Percentiles rank a stretch among this genome's conserved stretches.
Conservation (phyloP, 2,113 vertebrate genomes). For the Austrofundulus limnaeus region DNA sequence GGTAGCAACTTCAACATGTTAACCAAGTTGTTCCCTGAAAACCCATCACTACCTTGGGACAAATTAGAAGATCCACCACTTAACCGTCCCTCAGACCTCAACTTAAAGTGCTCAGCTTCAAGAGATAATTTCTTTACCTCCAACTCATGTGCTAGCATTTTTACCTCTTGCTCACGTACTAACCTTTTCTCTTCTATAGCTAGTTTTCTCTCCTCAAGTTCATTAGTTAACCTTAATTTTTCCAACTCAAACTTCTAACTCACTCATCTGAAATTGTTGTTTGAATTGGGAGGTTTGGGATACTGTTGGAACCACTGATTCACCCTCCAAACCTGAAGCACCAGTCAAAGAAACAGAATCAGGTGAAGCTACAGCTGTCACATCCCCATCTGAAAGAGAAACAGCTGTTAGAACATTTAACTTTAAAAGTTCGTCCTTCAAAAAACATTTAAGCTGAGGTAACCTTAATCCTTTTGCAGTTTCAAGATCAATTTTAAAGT, state of each 20-base stretch:
- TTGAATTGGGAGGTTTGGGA: neutral
- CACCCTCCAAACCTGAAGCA: neutral
- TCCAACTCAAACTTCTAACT: neutral
- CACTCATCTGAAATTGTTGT: neutral
- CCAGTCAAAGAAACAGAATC: neutral
- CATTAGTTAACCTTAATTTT: neutral
- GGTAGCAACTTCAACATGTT: neutral
- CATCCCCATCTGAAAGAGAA: neutral
- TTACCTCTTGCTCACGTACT: neutral
- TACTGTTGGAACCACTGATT: neutral
- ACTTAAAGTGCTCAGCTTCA: neutral
- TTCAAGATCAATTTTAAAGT: neutral
- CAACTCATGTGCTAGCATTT: neutral
- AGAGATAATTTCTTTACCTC: neutral
- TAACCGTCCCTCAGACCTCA: neutral
- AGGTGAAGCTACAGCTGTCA: neutral
- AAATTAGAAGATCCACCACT: neutral
- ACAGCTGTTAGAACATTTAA: neutral
- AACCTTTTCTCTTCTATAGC: neutral
- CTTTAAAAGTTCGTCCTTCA: no score
- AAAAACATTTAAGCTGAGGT: no score
- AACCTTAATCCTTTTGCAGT: neutral
- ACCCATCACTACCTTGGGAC: neutral
- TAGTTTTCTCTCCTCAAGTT: neutral
- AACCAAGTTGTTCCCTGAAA: neutral